Evolutionary conservation across 1,140 invertebrate species (phyloP).

Genomic region (Forficula auricularia): DNA sequence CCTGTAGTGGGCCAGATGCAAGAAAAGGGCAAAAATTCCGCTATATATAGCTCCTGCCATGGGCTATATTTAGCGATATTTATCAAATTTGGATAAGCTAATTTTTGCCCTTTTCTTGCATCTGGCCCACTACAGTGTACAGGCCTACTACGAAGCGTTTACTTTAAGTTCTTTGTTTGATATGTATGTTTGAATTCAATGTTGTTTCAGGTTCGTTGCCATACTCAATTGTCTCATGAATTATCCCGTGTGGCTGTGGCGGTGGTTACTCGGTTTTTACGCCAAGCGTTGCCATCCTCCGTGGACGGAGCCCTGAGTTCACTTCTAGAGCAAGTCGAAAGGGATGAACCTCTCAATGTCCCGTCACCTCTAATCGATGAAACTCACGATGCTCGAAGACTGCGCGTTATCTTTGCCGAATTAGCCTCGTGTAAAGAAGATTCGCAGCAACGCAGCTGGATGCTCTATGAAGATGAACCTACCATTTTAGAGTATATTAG

Average conservation of each 20-base stretch:
- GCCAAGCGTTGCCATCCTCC: constrained; percentile 11
- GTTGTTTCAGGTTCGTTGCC: constrained; percentile 48
- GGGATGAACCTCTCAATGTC: constrained; percentile 32
- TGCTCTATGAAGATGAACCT: constrained; percentile 76
- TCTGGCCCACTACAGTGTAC: too few relatives aligned
- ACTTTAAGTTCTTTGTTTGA: too few relatives aligned
- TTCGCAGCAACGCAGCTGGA: constrained; percentile 84
- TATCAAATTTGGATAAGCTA: too few relatives aligned
- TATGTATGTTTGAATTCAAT: too few relatives aligned
- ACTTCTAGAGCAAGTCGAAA: constrained; percentile 10
- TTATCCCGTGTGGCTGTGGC: constrained; percentile 68
- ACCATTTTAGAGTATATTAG: constrained; percentile 66
- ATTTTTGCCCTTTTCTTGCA: too few relatives aligned
- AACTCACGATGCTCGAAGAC: constrained; percentile 58
- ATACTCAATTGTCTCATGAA: constrained; percentile 71
- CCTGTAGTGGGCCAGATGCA: too few relatives aligned
- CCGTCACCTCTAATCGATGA: constrained; percentile 39
- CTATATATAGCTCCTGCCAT: too few relatives aligned
- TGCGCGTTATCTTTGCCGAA: constrained; percentile 62
- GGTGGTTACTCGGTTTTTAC: constrained; percentile 41
- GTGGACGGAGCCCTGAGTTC: constrained; percentile 4
- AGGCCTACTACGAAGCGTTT: too few relatives aligned
- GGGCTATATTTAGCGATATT: too few relatives aligned
- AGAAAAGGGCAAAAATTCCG: too few relatives aligned
- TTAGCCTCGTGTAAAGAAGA: constrained; percentile 78